Conservation (phyloP, 2,888 invertebrate species). For the Philereme transversata region DNA sequence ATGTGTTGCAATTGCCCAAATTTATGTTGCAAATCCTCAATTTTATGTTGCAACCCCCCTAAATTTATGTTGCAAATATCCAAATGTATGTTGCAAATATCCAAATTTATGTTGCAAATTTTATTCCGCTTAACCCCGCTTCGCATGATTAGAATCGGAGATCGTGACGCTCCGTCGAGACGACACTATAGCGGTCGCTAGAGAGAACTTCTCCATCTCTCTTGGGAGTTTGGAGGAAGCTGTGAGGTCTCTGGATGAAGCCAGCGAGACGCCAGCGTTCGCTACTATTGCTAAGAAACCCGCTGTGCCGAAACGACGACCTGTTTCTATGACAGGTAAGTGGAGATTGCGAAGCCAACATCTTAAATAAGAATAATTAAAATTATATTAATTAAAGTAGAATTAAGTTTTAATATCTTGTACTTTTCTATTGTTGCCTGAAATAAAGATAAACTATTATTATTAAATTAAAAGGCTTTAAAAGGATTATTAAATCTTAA, state of each 20-base stretch:
- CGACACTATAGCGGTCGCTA: conserved; percentile 70
- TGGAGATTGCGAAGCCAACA: no score
- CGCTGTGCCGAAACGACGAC: conserved; percentile 81
- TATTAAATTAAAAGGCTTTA: no score
- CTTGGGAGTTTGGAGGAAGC: conserved; percentile 78
- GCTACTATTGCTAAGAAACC: conserved; percentile 80
- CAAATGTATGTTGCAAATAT: no score
- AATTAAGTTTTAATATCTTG: no score
- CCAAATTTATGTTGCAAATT: conserved; percentile 2
- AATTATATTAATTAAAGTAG: no score
- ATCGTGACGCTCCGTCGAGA: conserved; percentile 82
- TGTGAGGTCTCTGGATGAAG: conserved; percentile 72
- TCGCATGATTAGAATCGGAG: conserved; percentile 73
- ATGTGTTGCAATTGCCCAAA: not conserved
- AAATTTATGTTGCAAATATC: no score
- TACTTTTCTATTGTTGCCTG: no score
- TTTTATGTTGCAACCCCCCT: no score
- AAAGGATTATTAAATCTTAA: no score
- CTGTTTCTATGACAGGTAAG: conserved; percentile 85
- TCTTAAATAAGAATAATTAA: no score
- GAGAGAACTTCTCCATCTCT: conserved; percentile 78
- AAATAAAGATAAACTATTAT: no score
- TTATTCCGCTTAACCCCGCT: conserved; percentile 50
- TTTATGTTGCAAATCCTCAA: not conserved
- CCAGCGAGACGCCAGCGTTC: conserved; percentile 67